Evolutionary conservation across 1,140 invertebrate species (phyloP).

Genomic region (Nomia melanderi): DNA sequence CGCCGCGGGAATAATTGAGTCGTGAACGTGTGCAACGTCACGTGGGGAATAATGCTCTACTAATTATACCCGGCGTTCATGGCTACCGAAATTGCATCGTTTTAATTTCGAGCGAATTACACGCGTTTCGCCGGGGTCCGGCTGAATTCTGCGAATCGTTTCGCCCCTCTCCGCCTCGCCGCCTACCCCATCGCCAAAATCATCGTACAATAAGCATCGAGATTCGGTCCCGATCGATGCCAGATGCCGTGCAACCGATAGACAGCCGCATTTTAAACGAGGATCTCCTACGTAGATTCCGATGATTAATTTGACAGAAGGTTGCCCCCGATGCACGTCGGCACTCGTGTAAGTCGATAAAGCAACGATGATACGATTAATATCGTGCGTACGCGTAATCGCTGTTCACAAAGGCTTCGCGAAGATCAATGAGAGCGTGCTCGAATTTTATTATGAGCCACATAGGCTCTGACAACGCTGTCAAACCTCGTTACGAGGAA

Average conservation of each 20-base stretch:
- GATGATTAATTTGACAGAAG: neutral
- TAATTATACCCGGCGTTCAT: slow-evolving; percentile 32
- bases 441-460: no score
- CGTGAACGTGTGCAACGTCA: slow-evolving; percentile 30
- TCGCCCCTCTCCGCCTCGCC: no score
- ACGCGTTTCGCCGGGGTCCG: slow-evolving; percentile 16
- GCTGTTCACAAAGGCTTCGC: no score
- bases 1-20: slow-evolving; percentile 43
- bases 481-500: no score
- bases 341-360: no score
- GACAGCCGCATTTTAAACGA: neutral
- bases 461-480: no score
- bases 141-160: slow-evolving; percentile 34
- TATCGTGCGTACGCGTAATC: no score
- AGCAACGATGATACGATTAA: no score
- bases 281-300: neutral
- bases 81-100: slow-evolving; percentile 29
- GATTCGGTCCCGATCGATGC: neutral
- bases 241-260: neutral
- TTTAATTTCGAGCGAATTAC: slow-evolving; percentile 38
- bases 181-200: neutral
- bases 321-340: no score
- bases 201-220: neutral
- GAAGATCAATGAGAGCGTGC: no score
- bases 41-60: slow-evolving; percentile 15